phyloP scores from a whole-genome alignment of 1,140 invertebrate genomes.

The Halictus rubicundus region DNA sequence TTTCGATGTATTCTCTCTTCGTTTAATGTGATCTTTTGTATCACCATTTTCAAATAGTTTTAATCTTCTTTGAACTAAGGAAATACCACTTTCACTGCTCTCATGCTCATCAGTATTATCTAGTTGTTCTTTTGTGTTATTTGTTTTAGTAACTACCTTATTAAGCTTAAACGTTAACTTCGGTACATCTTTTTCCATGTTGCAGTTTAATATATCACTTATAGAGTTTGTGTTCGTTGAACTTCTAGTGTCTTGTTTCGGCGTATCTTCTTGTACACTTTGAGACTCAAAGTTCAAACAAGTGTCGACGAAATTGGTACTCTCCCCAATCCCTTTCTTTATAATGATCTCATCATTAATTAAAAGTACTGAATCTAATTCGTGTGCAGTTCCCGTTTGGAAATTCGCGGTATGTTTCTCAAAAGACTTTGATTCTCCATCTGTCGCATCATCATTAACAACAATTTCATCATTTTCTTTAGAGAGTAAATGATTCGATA shows the following conservation, averaged over 20 bases:
- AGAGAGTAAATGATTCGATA: constrained; percentile 65
- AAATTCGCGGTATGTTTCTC: not conserved
- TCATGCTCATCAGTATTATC: constrained; percentile 29
- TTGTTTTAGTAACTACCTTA: constrained; percentile 46
- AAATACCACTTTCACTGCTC: constrained; percentile 47
- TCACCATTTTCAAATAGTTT: constrained; percentile 67
- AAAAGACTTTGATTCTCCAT: not conserved
- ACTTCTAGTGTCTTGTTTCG: not conserved
- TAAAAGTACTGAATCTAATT: constrained; percentile 48
- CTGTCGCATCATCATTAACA: not conserved
- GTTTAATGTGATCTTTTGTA: not conserved
- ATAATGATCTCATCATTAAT: constrained; percentile 64
- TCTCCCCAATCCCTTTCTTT: constrained; percentile 34
- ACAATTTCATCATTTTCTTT: constrained; percentile 37
- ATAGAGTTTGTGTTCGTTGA: not conserved
- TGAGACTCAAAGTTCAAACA: not conserved
- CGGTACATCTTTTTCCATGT: constrained; percentile 57
- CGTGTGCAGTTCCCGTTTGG: not conserved
- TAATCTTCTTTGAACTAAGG: constrained; percentile 71
- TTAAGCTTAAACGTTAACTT: constrained; percentile 64
- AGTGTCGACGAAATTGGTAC: not conserved
- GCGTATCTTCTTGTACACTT: not conserved
- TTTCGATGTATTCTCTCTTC: not conserved
- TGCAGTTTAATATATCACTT: constrained; percentile 33
- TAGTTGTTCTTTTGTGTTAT: constrained; percentile 73